These are phyloP conservation scores for Oligia fasciuncula DNA, from an alignment of 2,888 invertebrate genomes.

Conservation along the genomic window DNA sequence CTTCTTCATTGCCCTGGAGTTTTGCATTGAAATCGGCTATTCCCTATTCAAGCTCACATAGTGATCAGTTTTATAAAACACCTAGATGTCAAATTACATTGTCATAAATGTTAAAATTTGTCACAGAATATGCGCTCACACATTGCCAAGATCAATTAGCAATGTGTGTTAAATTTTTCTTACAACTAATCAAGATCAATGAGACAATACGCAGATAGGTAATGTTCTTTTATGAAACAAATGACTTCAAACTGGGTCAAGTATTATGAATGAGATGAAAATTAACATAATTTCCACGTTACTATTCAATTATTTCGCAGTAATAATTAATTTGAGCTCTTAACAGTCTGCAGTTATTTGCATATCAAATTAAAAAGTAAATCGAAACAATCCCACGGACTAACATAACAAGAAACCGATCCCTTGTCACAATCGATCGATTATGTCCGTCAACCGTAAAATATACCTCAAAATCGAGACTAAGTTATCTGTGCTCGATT, in stretches of 20 bases:
- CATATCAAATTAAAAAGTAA: constrained; percentile 67
- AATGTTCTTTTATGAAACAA: background rate
- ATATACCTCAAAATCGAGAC: constrained; percentile 87
- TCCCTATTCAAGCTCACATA: too few species aligned
- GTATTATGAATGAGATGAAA: constrained; percentile 34
- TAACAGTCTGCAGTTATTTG: constrained; percentile 15
- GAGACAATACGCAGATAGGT: background rate
- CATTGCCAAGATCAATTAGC: too few species aligned
- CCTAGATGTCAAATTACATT: too few species aligned
- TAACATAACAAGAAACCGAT: constrained; percentile 84
- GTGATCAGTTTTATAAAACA: too few species aligned
- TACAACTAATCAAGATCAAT: constrained; percentile 24
- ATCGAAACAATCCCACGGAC: constrained; percentile 78
- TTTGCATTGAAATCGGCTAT: background rate
- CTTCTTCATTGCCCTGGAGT: rapidly evolving
- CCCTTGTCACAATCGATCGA: constrained; percentile 88
- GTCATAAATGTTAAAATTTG: too few species aligned
- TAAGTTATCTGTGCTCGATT: constrained; percentile 80
- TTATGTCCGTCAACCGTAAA: constrained; percentile 85
- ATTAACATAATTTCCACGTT: constrained; percentile 27
- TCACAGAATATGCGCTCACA: background rate
- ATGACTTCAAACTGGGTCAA: constrained; percentile 16
- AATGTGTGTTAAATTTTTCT: background rate
- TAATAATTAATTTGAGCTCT: background rate
- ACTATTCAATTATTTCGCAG: constrained; percentile 1